phyloP scores from a whole-genome alignment of 2,113 vertebrate species.

The Plotosus lineatus region DNA sequence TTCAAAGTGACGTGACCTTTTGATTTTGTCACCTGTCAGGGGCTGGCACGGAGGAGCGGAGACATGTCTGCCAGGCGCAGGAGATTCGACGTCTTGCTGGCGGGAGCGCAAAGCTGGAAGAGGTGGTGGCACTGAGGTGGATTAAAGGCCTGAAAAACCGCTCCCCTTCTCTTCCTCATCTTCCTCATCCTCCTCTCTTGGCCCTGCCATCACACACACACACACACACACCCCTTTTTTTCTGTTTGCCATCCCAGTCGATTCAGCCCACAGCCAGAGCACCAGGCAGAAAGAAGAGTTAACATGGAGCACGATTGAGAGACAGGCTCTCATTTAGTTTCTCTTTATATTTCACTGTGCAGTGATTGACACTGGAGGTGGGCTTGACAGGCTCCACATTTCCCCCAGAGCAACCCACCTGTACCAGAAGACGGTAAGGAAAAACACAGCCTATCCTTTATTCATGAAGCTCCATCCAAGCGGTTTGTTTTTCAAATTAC shows the following conservation, averaged over 20 bases:
- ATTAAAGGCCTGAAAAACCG: conserved; percentile 56
- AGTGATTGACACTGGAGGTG: conserved; percentile 53
- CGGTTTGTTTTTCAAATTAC: conserved; percentile 60
- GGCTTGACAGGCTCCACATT: conserved; percentile 53
- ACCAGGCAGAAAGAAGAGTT: conserved; percentile 28
- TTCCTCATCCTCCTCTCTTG: conserved; percentile 30
- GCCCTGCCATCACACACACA: conserved; percentile 40
- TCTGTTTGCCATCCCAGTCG: conserved; percentile 40
- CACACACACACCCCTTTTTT: conserved; percentile 26
- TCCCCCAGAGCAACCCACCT: conserved; percentile 55
- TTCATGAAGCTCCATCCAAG: conserved; percentile 60
- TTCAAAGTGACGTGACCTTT: conserved; percentile 98
- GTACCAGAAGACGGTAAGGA: conserved; percentile 45
- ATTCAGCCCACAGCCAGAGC: conserved; percentile 41
- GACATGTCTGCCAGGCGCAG: conserved; percentile 65
- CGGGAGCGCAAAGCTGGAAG: conserved; percentile 42
- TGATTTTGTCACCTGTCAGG: conserved; percentile 96
- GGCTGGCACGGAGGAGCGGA: conserved; percentile 73
- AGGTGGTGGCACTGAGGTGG: conserved; percentile 48
- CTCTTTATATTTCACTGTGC: conserved; percentile 58
- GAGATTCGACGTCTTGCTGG: conserved; percentile 47
- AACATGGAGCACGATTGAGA: conserved; percentile 42
- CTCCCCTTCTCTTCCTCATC: conserved; percentile 41
- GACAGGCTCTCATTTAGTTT: conserved; percentile 59
- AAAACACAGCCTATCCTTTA: conserved; percentile 58